Evolutionary conservation across 2,797 vertebrate genomes (phyloP), one percentile per base, ranked within the genome.

Genomic region (Valencia hispanica): DNA sequence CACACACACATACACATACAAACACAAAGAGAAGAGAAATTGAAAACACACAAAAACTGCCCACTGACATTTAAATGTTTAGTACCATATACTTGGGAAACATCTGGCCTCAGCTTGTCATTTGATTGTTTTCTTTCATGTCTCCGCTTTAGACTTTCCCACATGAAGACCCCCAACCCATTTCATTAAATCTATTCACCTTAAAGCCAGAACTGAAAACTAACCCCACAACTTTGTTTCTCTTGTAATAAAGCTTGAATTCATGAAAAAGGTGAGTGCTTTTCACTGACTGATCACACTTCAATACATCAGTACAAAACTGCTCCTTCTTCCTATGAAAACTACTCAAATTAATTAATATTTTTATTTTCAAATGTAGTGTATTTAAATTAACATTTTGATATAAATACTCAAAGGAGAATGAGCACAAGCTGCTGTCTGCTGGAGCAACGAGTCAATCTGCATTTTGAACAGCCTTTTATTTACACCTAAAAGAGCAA

Each of bases 401-500:
- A 63, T 78, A 74, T 45, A 30, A 83, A 76, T 55, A 39, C 34
- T 36, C 4, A 59, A 66, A 79, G 70, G 68, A 34, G 39, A 70
- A 79, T 36, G 14, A 69, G 84, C 71, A 85, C 48, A 80, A 75
- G 45, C 72, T 74, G 74, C 47, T 77, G 80, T 77, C 80, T 39
- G 39, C 75, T 82, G 53, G 5, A 15, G 70, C 82, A 82, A 77
- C 82, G 84, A 88, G 68, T 79, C 83, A 71, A 79, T 91, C 80
- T 86, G 72, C 79, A 76, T 89, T 90, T 90, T 88, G 45, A 87
- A 66, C 72, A 61, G 78, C 87, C 72, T 88, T 83, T 80, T 84
- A 88, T 79, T 86, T 75, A 57, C 74, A 81, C 73, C 70, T 83
- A 88, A 93, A 94, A 89, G 92, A 94, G 91, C 90, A 92, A 90